Conservation (phyloP, 2,797 vertebrate genomes). For the Clarias laeviceps region DNA sequence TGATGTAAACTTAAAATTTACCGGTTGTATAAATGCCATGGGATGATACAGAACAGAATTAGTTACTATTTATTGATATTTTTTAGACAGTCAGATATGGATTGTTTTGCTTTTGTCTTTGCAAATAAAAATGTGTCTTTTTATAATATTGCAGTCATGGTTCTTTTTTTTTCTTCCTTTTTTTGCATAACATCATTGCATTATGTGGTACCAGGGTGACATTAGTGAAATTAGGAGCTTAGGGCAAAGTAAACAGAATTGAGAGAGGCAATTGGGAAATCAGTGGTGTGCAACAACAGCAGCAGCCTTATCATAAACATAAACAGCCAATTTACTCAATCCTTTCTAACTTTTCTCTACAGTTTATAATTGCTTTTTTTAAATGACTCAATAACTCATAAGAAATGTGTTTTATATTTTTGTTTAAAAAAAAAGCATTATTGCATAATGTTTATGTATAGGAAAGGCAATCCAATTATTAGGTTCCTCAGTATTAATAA, state of each 20-base stretch:
- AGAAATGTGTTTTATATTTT: constrained; percentile 52
- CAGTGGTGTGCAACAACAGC: constrained; percentile 81
- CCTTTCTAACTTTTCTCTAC: constrained; percentile 47
- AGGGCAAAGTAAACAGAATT: constrained; percentile 61
- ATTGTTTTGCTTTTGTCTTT: constrained; percentile 18
- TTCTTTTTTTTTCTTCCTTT: not conserved
- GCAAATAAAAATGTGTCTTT: constrained; percentile 30
- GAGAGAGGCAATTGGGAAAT: constrained; percentile 78
- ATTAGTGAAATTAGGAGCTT: constrained; percentile 50
- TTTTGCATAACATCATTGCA: constrained; percentile 44
- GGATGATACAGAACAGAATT: not conserved
- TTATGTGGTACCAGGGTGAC: constrained; percentile 37
- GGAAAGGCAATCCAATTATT: constrained; percentile 55
- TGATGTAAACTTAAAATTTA: not conserved
- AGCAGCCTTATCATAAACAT: constrained; percentile 84
- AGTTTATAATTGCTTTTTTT: constrained; percentile 55
- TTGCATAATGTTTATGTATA: constrained; percentile 44
- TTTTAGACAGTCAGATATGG: not conserved
- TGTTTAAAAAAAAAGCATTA: not conserved
- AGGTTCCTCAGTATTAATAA: constrained; percentile 52
- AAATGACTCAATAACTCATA: constrained; percentile 49
- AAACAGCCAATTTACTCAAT: constrained; percentile 78
- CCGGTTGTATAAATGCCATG: not conserved
- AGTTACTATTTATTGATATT: constrained; percentile 10
- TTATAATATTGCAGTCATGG: constrained; percentile 12